Evolutionary conservation across 1,140 invertebrate genomes (phyloP).

Genomic region (Anadara kagoshimensis): DNA sequence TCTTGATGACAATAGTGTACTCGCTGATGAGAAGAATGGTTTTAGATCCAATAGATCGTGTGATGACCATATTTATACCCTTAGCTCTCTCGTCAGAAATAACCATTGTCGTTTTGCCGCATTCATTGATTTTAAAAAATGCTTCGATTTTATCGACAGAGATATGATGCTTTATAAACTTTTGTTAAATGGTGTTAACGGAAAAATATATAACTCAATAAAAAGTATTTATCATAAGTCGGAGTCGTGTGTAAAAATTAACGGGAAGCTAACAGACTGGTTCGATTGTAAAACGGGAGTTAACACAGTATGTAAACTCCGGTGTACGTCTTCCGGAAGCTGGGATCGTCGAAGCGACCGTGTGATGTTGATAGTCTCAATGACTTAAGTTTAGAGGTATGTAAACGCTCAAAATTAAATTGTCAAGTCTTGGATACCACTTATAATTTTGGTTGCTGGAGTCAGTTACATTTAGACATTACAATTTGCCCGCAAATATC

Average conservation of each 20-base stretch:
- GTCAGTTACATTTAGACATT: too few relatives aligned
- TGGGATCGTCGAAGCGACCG: too few relatives aligned
- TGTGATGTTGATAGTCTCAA: too few relatives aligned
- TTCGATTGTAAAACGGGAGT: slow-evolving; percentile 36
- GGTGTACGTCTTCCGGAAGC: too few relatives aligned
- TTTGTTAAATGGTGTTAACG: slow-evolving; percentile 3
- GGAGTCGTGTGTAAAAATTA: slow-evolving; percentile 17
- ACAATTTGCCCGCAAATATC: too few relatives aligned
- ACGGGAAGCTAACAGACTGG: slow-evolving; percentile 32
- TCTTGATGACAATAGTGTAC: slow-evolving; percentile 26
- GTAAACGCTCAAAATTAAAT: too few relatives aligned
- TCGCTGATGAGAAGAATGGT: slow-evolving; percentile 42
- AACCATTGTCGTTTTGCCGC: slow-evolving; percentile 13
- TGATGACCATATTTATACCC: slow-evolving; percentile 37
- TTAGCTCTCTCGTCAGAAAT: slow-evolving; percentile 27
- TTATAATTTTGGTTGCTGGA: too few relatives aligned
- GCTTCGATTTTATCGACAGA: slow-evolving; percentile 28
- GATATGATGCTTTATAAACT: slow-evolving; percentile 28
- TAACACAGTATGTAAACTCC: too few relatives aligned
- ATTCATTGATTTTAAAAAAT: slow-evolving; percentile 24
- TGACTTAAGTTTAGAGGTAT: too few relatives aligned
- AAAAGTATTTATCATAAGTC: slow-evolving; percentile 20
- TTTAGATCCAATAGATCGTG: slow-evolving; percentile 30
- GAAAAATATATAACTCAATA: slow-evolving; percentile 30
- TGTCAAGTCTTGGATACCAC: too few relatives aligned